Evolutionary conservation across 92 coral and sea anemone genomes (phyloP), one percentile per base, ranked within the genome.

Genomic region (Bergia sp.): DNA sequence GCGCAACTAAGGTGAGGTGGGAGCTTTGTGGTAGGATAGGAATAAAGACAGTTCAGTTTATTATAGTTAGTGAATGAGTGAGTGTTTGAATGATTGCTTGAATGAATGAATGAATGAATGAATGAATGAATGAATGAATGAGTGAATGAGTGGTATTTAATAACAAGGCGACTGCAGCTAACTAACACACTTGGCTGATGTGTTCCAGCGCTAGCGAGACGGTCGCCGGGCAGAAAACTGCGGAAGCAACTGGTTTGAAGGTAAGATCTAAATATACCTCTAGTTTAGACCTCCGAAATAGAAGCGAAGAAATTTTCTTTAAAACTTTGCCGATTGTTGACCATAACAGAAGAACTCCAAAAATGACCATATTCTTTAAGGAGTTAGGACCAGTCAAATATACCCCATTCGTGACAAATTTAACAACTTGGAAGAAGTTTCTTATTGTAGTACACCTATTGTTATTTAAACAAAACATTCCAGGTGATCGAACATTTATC

Each of bases 221-320:
- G 40, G 87, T 93, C 1, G 98, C 98, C 37, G 98, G 98, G 43
- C 91, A 86, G 88, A 96, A 96, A 77, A 91, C 98, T 50, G 98
- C 98, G 3, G 98, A 96, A 67, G 98, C 96, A 11, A 87, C 95
- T 47, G 97, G 98, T 5, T 73, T 96, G 10, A 93, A 93, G 94
- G 98, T 94, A 71, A 4, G 21, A 76, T 61, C 69, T 1, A 61
- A 61, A 15, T 20, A 23, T 4, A 2, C 5, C 69, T 18, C 65
- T 57, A 8, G 64, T 55, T 55, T 55, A 8, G 3, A 55, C 69
- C 6, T 61, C 8, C 69, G 23, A 18, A 18, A 7, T 20, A 61
- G 58, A 53, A 53, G 1, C 18, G 58, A 53, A 53, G 0, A 12
- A 53, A 0, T 11, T 47, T 12, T 53, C 58, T 53, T 11, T 53